Evolutionary conservation across 2,797 vertebrate species (phyloP).

Genomic region (Heterohyrax brucei): DNA sequence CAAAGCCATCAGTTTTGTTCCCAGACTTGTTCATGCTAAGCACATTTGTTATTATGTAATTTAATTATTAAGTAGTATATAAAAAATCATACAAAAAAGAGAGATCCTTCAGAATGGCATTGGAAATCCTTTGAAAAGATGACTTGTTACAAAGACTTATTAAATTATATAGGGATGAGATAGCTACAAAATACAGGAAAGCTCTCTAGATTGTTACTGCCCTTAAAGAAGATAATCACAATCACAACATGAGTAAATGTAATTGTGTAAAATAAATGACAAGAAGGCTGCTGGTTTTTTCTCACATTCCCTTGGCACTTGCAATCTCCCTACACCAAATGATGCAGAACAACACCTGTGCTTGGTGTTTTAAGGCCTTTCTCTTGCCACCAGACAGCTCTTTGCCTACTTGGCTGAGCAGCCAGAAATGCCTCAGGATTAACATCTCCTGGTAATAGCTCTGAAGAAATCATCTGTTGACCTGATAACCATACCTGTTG

Average conservation of each 20-base stretch:
- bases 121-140: neutral
- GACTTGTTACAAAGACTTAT: neutral
- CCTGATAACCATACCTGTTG: neutral
- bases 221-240: neutral
- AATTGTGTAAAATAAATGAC: neutral
- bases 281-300: accelerated
- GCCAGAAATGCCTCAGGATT: neutral
- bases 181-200: neutral
- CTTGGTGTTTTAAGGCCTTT: neutral
- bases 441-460: neutral
- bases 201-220: neutral
- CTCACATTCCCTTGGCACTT: accelerated
- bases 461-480: neutral
- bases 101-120: neutral
- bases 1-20: neutral
- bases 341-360: neutral
- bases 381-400: neutral
- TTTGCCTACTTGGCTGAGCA: neutral
- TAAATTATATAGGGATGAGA: neutral
- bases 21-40: neutral
- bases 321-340: neutral
- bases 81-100: neutral
- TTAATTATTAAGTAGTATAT: conserved; percentile 1
- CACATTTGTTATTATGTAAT: neutral
- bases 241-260: too few species aligned